Percentiles rank a stretch among this genome's conserved stretches.
Evolutionary conservation across 2,797 vertebrate species (phyloP).

Genomic region (Denticeps clupeoides): DNA sequence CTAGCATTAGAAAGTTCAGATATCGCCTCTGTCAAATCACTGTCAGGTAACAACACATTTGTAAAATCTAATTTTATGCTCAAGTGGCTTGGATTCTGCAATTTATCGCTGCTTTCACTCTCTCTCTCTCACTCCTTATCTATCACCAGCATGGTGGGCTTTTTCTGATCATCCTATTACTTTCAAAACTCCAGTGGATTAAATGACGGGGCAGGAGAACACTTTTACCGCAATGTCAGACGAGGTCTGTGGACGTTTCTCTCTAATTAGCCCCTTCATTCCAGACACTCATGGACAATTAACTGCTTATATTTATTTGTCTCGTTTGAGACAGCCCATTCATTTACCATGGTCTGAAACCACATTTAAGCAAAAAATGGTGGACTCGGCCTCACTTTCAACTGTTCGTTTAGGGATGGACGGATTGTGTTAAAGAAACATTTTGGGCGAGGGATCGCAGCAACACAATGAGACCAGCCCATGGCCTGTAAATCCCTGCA

Average conservation of each 20-base stretch:
- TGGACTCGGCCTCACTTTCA: no score
- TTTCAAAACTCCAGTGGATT: conserved; percentile 61
- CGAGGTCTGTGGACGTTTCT: not conserved
- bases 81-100: conserved; percentile 68
- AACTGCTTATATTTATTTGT: no score
- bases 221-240: conserved; percentile 9
- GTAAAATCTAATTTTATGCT: conserved; percentile 83
- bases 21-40: conserved; percentile 65
- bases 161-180: conserved; percentile 65
- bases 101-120: conserved; percentile 62
- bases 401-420: no score
- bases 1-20: conserved; percentile 56
- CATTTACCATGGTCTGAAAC: no score
- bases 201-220: conserved; percentile 44
- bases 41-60: conserved; percentile 76
- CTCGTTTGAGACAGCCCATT: no score
- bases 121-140: conserved; percentile 30
- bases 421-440: not conserved
- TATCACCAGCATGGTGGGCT: conserved; percentile 40
- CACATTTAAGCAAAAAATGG: no score
- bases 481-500: conserved; percentile 23
- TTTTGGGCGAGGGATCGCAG: not conserved
- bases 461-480: not conserved
- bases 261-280: no score
- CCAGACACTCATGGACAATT: no score